Evolutionary conservation across 2,888 invertebrate species (phyloP).

Genomic region (Zaprionus obscuricornis): DNA sequence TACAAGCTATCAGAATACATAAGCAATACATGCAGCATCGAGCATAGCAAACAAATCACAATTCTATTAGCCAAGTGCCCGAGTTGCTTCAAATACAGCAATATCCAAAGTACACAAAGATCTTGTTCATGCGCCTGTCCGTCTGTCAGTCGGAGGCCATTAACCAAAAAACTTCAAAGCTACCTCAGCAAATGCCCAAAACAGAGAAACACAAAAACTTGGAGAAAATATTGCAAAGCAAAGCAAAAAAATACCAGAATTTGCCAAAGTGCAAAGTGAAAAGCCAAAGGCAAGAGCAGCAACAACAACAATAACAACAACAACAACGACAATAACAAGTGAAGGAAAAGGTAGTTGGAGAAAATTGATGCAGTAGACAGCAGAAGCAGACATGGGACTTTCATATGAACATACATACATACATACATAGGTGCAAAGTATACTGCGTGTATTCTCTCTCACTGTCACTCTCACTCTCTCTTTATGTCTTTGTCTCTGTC

Average conservation of each 20-base stretch:
- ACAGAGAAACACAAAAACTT: slow-evolving; percentile 3
- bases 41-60: slow-evolving; percentile 21
- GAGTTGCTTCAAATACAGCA: slow-evolving; percentile 8
- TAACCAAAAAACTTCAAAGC: slow-evolving; percentile 13
- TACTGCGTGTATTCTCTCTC: background rate
- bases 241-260: slow-evolving; percentile 18
- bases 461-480: slow-evolving; percentile 1
- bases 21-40: no score
- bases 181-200: slow-evolving; percentile 4
- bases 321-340: background rate
- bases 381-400: background rate
- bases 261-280: slow-evolving; percentile 25
- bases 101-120: no score
- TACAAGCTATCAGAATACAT: no score
- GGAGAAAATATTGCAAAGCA: slow-evolving; percentile 18
- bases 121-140: no score
- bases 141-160: slow-evolving; percentile 10
- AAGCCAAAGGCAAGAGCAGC: slow-evolving; percentile 14
- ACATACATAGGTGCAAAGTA: background rate
- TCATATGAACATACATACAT: background rate
- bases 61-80: slow-evolving; percentile 12
- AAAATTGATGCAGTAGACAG: slow-evolving; percentile 6
- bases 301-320: background rate
- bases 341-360: background rate
- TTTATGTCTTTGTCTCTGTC: slow-evolving; percentile 16